Conservation (phyloP, 1,140 invertebrate genomes). For the Ptiloglossa arizonensis region DNA sequence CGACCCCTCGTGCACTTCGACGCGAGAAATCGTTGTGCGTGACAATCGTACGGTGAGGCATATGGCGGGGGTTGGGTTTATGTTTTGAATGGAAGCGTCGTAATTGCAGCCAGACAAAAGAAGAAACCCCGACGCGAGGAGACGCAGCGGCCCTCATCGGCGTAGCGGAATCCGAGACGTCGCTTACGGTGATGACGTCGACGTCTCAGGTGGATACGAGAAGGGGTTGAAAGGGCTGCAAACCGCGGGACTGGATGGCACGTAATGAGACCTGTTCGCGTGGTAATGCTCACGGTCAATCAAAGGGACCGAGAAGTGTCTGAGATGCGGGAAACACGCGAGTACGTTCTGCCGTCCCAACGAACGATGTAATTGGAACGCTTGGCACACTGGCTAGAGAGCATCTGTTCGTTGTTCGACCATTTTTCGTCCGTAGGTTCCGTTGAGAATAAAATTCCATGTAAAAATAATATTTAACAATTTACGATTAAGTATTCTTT, state of each 20-base stretch:
- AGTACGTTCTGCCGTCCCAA: too few relatives aligned
- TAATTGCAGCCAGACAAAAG: constrained; percentile 69
- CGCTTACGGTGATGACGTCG: constrained; percentile 22
- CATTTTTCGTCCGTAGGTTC: too few relatives aligned
- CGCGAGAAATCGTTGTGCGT: constrained; percentile 52
- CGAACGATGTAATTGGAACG: too few relatives aligned
- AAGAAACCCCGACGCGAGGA: constrained; percentile 41
- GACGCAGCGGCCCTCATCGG: not conserved
- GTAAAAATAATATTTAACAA: too few relatives aligned
- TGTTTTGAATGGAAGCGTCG: constrained; percentile 63
- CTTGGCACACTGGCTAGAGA: too few relatives aligned
- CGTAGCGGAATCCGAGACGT: constrained; percentile 50
- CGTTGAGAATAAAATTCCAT: too few relatives aligned
- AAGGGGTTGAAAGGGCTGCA: constrained; percentile 46
- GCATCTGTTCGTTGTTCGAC: too few relatives aligned
- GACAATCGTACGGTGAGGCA: constrained; percentile 52
- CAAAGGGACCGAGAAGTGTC: constrained; percentile 8
- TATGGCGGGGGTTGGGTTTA: constrained; percentile 2
- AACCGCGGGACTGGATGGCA: constrained; percentile 41
- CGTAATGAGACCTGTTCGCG: constrained; percentile 62
- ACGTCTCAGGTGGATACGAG: constrained; percentile 56
- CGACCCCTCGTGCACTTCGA: constrained; percentile 28
- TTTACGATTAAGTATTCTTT: too few relatives aligned
- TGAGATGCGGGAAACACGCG: not conserved
- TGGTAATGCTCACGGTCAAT: constrained; percentile 52